Percentiles rank a stretch among this genome's conserved stretches.
Conservation (phyloP, 1,140 invertebrate genomes). For the Gyrodactylus salaris region DNA sequence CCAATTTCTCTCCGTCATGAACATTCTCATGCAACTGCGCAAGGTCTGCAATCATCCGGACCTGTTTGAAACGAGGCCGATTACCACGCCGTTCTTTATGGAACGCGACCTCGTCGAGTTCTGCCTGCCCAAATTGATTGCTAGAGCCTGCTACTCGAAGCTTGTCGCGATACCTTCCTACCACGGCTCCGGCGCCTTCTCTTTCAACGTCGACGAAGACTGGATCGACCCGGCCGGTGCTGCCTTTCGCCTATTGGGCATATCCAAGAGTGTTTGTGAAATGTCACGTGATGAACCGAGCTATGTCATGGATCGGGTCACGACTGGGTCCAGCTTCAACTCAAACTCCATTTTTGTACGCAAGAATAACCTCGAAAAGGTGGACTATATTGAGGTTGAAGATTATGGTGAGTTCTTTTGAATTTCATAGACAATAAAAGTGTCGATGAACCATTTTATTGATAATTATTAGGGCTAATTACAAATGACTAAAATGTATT, state of each 20-base stretch:
- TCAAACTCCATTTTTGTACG: neutral
- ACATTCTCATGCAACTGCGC: conserved; percentile 86
- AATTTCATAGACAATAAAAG: too few species aligned
- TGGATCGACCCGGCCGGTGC: neutral
- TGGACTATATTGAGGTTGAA: neutral
- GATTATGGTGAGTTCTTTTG: neutral
- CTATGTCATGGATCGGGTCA: neutral
- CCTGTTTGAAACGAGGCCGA: conserved; percentile 78
- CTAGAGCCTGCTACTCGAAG: neutral
- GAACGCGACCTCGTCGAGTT: neutral
- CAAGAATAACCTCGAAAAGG: neutral
- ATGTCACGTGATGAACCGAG: neutral
- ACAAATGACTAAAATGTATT: too few species aligned
- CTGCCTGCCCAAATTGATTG: neutral
- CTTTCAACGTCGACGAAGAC: neutral
- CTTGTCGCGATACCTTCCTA: neutral
- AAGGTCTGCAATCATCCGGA: conserved; percentile 99
- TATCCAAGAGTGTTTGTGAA: neutral
- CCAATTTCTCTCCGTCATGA: conserved; percentile 83
- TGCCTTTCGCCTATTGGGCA: neutral
- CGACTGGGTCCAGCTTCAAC: neutral
- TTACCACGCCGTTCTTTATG: conserved; percentile 46
- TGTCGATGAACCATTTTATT: too few species aligned
- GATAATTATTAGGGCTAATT: too few species aligned
- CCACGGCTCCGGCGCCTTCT: neutral